Percentiles rank a stretch among this genome's conserved stretches.
These are phyloP conservation scores for Teleogryllus occipitalis DNA, from an alignment of 1,140 invertebrate species.

Conservation along the genomic window DNA sequence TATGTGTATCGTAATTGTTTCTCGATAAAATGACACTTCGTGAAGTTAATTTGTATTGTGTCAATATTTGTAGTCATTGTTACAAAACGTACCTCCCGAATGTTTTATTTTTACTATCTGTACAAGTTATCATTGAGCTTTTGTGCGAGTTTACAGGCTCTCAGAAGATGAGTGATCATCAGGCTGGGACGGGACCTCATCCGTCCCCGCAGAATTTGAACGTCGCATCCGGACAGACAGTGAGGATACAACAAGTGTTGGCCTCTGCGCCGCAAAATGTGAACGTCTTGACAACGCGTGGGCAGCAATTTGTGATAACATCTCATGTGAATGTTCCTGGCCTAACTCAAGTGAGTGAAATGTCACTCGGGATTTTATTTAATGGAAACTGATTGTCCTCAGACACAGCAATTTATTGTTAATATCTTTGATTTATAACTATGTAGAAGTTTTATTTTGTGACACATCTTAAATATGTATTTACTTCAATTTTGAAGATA, in stretches of 20 bases:
- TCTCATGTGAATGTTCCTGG: slow-evolving; percentile 37
- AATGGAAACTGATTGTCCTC: too few relatives aligned
- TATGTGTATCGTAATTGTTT: not conserved
- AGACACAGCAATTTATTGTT: too few relatives aligned
- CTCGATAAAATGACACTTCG: not conserved
- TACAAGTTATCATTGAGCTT: not conserved
- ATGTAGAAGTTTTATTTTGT: too few relatives aligned
- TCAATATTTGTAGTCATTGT: not conserved
- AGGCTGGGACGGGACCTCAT: slow-evolving; percentile 26
- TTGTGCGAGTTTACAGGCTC: slow-evolving; percentile 8
- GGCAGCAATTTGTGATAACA: slow-evolving; percentile 42
- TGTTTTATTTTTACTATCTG: slow-evolving; percentile 1
- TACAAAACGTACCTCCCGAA: not conserved
- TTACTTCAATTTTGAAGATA: not conserved
- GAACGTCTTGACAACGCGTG: slow-evolving; percentile 27
- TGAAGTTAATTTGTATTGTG: not conserved
- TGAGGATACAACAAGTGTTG: slow-evolving; percentile 41
- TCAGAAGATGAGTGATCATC: slow-evolving; percentile 40
- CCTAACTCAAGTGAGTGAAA: slow-evolving; percentile 34
- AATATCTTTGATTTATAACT: too few relatives aligned
- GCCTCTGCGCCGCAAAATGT: slow-evolving; percentile 28
- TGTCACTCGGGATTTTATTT: too few relatives aligned
- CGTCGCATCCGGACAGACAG: slow-evolving; percentile 36
- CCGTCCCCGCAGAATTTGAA: slow-evolving; percentile 25
- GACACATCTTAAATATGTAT: not conserved